These are phyloP conservation scores for Halichoeres trimaculatus DNA, from an alignment of 2,113 vertebrate species.

Conservation along the genomic window DNA sequence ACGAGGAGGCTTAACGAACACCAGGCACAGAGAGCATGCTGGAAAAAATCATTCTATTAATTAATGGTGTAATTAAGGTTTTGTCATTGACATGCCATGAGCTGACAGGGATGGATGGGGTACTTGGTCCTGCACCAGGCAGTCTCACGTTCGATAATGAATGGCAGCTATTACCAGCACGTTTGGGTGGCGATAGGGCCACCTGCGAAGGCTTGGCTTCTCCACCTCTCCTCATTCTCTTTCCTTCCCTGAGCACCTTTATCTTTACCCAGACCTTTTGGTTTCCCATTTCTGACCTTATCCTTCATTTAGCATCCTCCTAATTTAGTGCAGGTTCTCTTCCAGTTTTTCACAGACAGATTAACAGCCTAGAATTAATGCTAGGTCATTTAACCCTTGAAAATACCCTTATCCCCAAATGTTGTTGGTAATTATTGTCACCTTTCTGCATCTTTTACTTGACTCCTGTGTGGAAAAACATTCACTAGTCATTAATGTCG, in stretches of 20 bases:
- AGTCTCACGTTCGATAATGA: constrained; percentile 91
- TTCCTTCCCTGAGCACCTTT: constrained; percentile 54
- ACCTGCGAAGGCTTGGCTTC: constrained; percentile 88
- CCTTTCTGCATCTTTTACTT: constrained; percentile 30
- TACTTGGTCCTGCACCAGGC: constrained; percentile 86
- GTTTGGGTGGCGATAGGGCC: constrained; percentile 90
- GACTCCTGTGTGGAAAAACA: constrained; percentile 27
- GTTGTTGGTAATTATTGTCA: constrained; percentile 46
- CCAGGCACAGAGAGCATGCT: constrained; percentile 88
- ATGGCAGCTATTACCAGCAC: constrained; percentile 95
- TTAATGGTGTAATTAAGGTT: constrained; percentile 99
- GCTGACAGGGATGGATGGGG: constrained; percentile 96
- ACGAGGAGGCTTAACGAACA: constrained; percentile 91
- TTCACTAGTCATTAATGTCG: neutral
- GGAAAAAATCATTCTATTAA: constrained; percentile 95
- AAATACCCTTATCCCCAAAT: constrained; percentile 32
- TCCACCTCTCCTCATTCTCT: constrained; percentile 63
- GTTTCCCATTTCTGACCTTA: constrained; percentile 67
- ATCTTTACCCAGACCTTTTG: constrained; percentile 68
- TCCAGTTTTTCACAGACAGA: constrained; percentile 43
- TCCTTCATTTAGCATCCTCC: constrained; percentile 64
- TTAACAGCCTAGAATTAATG: constrained; percentile 65
- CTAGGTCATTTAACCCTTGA: constrained; percentile 66
- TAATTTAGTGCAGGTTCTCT: constrained; percentile 58
- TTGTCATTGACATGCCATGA: constrained; percentile 97